Percentiles rank a stretch among this genome's conserved stretches.
phyloP scores from a whole-genome alignment of 2,797 vertebrate species.

The Macropus fuliginosus region DNA sequence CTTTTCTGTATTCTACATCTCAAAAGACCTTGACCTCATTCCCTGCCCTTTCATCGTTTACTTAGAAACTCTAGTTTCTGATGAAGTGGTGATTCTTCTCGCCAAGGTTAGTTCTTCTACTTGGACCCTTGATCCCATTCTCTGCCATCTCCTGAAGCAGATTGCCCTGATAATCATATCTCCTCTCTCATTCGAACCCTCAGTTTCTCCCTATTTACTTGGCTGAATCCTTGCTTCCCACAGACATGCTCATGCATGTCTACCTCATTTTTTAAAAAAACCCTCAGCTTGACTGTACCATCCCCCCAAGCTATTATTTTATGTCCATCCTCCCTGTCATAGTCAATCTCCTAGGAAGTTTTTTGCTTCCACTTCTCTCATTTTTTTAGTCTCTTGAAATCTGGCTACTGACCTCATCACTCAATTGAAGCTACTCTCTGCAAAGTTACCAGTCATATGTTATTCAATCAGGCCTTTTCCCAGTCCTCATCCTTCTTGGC shows the following conservation, averaged over 20 bases:
- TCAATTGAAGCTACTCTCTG: background rate
- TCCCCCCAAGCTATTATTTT: background rate
- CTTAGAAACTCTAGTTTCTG: background rate
- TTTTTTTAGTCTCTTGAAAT: background rate
- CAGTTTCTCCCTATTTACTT: background rate
- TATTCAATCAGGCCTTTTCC: background rate
- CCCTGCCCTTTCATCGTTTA: background rate
- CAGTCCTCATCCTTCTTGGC: background rate
- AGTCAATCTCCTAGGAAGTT: background rate
- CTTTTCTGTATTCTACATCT: background rate
- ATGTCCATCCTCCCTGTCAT: background rate
- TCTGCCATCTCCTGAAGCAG: background rate
- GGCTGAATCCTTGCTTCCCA: no score
- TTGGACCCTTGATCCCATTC: background rate
- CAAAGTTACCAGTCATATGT: background rate
- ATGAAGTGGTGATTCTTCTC: background rate
- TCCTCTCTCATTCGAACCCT: background rate
- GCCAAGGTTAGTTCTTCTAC: background rate
- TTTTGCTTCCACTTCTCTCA: background rate
- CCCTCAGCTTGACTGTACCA: background rate
- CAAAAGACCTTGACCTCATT: background rate
- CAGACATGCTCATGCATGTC: background rate
- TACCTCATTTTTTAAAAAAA: background rate
- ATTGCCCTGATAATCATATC: background rate
- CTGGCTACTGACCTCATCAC: background rate